A percentile compares a stretch with the other conserved stretches of the same genome.
These are phyloP conservation scores for Salminus brasiliensis DNA, from an alignment of 2,113 vertebrate genomes.

Conservation along the genomic window DNA sequence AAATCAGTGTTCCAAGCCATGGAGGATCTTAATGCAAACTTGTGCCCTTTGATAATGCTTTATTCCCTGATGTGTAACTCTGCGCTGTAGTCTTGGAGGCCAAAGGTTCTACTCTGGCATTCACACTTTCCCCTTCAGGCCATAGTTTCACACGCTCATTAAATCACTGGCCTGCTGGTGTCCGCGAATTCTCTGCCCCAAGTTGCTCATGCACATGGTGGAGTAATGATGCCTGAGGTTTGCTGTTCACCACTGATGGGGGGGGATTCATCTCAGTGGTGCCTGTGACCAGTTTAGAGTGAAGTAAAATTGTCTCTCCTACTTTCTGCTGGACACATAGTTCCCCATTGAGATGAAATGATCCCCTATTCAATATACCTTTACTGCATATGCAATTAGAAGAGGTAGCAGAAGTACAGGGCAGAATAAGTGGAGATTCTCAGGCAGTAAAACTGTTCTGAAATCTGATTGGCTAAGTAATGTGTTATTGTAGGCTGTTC, in stretches of 20 bases:
- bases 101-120: not conserved
- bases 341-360: not conserved
- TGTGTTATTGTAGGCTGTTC: too few species aligned
- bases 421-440: not conserved
- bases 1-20: not conserved
- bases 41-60: not conserved
- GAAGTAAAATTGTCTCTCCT: not conserved
- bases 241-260: not conserved
- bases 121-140: not conserved
- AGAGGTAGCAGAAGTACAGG: not conserved
- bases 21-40: not conserved
- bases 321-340: not conserved
- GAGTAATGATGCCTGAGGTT: not conserved
- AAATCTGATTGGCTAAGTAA: too few species aligned
- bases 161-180: not conserved
- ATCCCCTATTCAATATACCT: not conserved
- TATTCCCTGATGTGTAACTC: not conserved
- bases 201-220: not conserved
- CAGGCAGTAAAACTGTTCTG: too few species aligned
- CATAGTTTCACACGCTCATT: not conserved
- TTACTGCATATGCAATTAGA: not conserved
- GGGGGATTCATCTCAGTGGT: not conserved
- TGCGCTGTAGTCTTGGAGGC: not conserved
- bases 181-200: not conserved
- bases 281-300: not conserved